phyloP scores from a whole-genome alignment of 2,888 invertebrate genomes.

The Patella caerulea region DNA sequence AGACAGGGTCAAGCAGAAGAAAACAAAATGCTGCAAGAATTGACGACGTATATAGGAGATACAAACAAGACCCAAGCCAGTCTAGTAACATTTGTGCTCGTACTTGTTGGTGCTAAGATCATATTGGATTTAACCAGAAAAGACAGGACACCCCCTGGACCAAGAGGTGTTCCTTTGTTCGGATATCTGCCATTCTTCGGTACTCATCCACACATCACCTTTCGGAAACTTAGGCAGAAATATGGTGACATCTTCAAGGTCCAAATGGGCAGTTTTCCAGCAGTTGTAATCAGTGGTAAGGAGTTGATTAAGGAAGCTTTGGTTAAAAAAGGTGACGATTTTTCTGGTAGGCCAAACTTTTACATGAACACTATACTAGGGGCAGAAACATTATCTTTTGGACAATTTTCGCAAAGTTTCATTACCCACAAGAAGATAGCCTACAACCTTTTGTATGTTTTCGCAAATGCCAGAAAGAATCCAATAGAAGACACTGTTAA shows the following conservation, averaged over 20 bases:
- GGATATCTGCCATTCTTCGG: constrained; percentile 45
- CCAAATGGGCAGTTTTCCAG: constrained; percentile 38
- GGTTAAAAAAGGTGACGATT: not conserved
- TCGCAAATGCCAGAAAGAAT: constrained; percentile 29
- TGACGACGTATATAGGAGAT: too few relatives aligned
- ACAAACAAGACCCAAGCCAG: not conserved
- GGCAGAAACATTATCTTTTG: too few relatives aligned
- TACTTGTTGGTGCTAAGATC: not conserved
- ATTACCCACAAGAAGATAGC: constrained; percentile 42
- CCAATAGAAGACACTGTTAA: constrained; percentile 28
- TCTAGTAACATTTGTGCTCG: not conserved
- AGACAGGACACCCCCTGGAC: constrained; percentile 31
- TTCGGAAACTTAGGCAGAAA: constrained; percentile 30
- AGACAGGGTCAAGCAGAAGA: too few relatives aligned
- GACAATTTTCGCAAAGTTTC: constrained; percentile 22
- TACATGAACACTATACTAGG: too few relatives aligned
- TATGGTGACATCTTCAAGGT: constrained; percentile 45
- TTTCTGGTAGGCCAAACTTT: too few relatives aligned
- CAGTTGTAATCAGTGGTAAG: constrained; percentile 43
- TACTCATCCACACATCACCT: constrained; percentile 33
- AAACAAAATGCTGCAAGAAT: too few relatives aligned
- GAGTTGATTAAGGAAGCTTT: constrained; percentile 32
- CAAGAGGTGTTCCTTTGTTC: constrained; percentile 41
- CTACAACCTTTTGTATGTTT: constrained; percentile 34
- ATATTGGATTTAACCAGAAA: not conserved